Evolutionary conservation across 2,797 vertebrate genomes (phyloP).

Genomic region (Borostomias antarcticus): DNA sequence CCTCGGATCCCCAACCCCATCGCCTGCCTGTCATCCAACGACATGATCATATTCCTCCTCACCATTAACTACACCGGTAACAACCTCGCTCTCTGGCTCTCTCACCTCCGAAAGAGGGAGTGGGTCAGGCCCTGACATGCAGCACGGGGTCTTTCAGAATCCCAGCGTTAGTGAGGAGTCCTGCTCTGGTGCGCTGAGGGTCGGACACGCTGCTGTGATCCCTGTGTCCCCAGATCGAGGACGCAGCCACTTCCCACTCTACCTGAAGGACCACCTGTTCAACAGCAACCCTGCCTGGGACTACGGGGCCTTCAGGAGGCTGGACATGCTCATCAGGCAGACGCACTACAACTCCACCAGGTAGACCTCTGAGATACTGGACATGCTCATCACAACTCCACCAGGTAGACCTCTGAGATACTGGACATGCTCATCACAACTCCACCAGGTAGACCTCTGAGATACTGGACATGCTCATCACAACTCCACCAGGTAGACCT

Average conservation of each 20-base stretch:
- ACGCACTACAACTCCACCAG: slow-evolving; percentile 85
- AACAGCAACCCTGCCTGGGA: slow-evolving; percentile 92
- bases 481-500: background rate
- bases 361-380: slow-evolving; percentile 50
- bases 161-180: too few species aligned
- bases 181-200: too few species aligned
- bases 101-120: too few species aligned
- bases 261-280: slow-evolving; percentile 91
- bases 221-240: slow-evolving; percentile 75
- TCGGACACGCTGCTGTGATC: too few species aligned
- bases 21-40: slow-evolving; percentile 80
- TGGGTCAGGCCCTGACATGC: too few species aligned
- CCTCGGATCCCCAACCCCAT: slow-evolving; percentile 87
- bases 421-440: background rate
- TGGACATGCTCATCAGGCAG: slow-evolving; percentile 83
- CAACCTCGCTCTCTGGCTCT: background rate
- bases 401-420: background rate
- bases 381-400: background rate
- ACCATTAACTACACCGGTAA: slow-evolving; percentile 79
- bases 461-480: background rate
- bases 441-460: slow-evolving; percentile 36
- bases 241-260: slow-evolving; percentile 89
- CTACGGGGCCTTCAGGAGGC: slow-evolving; percentile 86
- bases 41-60: slow-evolving; percentile 87
- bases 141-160: too few species aligned